Base-by-base conservation (phyloP, 2,113 vertebrate genomes). In the Embiotoca jacksoni region DNA sequence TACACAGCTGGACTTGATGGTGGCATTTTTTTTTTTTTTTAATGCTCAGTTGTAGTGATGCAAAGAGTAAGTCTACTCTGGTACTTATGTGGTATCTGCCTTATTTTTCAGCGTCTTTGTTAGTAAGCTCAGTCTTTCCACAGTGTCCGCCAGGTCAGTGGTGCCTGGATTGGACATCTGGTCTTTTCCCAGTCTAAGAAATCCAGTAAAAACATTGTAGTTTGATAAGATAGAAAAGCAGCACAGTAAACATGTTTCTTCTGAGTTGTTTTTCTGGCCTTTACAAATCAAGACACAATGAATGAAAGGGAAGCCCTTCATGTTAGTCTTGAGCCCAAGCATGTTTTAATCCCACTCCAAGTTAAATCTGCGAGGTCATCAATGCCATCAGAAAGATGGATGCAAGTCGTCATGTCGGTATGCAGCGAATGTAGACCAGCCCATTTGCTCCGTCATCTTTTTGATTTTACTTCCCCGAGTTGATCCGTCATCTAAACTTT, bases 81-180 rank as follows among this genome's bases (percentile, higher is more conserved):
- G 13, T 41, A 39, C 44, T 61, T 63, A n/a, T 72, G 66, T 75
- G 64, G 68, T 68, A 65, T 63, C 50, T 75, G 69, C 56, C 30
- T 55, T 31, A 75, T 61, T 75, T 23, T 86, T 59, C 69, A 73
- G 71, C 47, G 6, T 84, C 66, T 83, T 70, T 85, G 59, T 83
- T 70, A 47, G 56, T 39, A 80, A 72, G 72, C 79, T 92, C 87
- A 90, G 76, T 83, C 72, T 94, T 94, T 93, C 91, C 90, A 79
- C 32, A 44, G 6, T 32, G 72, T 66, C 67, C 91, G 82, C 91
- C 93, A 93, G 85, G 44, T 73, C 81, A 82, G 71, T 3, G 35
- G 61, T 72, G 67, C 32, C 76, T 86, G 67, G 49, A 39, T 70
- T 66, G 72, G 66, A 80, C 47, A 79, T 73, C 75, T 84, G 55